These are phyloP conservation scores for Oscheius onirici DNA, from an alignment of 2,888 invertebrate genomes.

Conservation along the genomic window DNA sequence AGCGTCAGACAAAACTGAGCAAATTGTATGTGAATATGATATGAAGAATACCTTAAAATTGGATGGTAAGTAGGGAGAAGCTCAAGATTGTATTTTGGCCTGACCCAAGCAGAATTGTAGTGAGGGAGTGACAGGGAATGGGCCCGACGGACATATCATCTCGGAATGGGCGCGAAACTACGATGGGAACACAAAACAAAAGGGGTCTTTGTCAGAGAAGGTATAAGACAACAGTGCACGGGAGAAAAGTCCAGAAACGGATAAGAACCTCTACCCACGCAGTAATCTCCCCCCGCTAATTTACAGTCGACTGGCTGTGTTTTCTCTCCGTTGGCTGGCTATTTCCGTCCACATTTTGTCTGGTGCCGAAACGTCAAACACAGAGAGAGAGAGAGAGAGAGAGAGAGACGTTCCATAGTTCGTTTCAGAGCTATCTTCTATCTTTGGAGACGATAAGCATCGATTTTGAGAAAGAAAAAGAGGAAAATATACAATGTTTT, in stretches of 20 bases:
- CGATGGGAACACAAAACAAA: neutral
- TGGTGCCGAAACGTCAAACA: neutral
- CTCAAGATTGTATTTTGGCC: neutral
- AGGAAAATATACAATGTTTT: neutral
- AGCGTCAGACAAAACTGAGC: slow-evolving; percentile 2
- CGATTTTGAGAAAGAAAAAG: neutral
- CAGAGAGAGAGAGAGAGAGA: too few species aligned
- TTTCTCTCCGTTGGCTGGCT: neutral
- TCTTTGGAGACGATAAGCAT: neutral
- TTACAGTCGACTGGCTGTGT: neutral
- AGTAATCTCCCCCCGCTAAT: neutral
- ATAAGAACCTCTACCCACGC: neutral
- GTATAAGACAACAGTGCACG: neutral
- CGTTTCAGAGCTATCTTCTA: too few species aligned
- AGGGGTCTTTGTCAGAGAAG: neutral
- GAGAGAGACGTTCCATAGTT: too few species aligned
- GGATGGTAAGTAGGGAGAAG: neutral
- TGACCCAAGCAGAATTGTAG: neutral
- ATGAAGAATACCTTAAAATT: slow-evolving; percentile 3
- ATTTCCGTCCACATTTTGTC: neutral
- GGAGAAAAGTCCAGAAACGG: neutral
- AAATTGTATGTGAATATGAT: neutral
- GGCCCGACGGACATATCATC: neutral
- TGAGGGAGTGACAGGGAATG: neutral
- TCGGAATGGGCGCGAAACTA: slow-evolving; percentile 5